A percentile compares a stretch with the other conserved stretches of the same genome.
Conservation (phyloP, 2,888 invertebrate species). For the Drepana falcataria region DNA sequence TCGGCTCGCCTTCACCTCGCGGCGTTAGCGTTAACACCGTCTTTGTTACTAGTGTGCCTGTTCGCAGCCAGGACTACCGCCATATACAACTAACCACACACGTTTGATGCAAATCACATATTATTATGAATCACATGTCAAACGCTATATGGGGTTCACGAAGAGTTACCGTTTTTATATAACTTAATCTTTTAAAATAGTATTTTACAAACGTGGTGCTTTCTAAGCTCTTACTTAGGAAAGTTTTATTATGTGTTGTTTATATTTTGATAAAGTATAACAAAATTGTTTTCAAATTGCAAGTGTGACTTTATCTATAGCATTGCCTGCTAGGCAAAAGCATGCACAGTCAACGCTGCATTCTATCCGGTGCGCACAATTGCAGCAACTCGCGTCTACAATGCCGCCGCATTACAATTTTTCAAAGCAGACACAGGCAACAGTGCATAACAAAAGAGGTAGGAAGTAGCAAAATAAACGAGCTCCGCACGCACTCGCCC, state of each 20-base stretch:
- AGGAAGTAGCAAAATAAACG: slow-evolving; percentile 73
- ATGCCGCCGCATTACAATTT: slow-evolving; percentile 73
- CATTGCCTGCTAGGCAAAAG: slow-evolving; percentile 9
- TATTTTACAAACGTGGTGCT: background rate
- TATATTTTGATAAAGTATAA: too few relatives aligned
- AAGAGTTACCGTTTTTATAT: slow-evolving; percentile 9
- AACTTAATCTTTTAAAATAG: slow-evolving; percentile 1
- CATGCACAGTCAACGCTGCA: slow-evolving; percentile 28
- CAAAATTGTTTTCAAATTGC: background rate
- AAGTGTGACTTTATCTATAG: slow-evolving; percentile 1
- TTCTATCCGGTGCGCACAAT: slow-evolving; percentile 47
- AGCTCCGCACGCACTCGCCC: slow-evolving; percentile 53
- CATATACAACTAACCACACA: slow-evolving; percentile 16
- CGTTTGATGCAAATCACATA: slow-evolving; percentile 26
- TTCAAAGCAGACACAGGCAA: slow-evolving; percentile 73
- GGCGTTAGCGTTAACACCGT: slow-evolving; percentile 26
- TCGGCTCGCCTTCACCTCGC: slow-evolving; percentile 59
- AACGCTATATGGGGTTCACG: slow-evolving; percentile 12
- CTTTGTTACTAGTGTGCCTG: slow-evolving; percentile 37
- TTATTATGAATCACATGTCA: slow-evolving; percentile 14
- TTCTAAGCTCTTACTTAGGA: background rate
- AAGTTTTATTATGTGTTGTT: too few relatives aligned
- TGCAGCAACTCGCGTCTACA: slow-evolving; percentile 61
- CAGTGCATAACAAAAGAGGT: slow-evolving; percentile 73
- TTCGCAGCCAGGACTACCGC: slow-evolving; percentile 14